phyloP scores from a whole-genome alignment of 1,140 invertebrate species.

The Caenorhabditis tropicalis region DNA sequence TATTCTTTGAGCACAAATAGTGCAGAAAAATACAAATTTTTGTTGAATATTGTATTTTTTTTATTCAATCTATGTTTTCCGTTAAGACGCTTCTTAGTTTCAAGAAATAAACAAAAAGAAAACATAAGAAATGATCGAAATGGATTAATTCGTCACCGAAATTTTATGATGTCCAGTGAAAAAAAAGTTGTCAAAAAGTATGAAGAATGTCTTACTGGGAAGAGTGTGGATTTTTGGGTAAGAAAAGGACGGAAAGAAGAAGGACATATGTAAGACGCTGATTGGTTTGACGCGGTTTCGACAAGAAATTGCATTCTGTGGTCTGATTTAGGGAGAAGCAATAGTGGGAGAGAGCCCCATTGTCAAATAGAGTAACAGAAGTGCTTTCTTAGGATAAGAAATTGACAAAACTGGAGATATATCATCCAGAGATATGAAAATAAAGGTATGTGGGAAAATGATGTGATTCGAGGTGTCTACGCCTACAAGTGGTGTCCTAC shows the following conservation, averaged over 20 bases:
- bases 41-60: too few relatives aligned
- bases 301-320: conserved; percentile 30
- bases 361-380: conserved; percentile 1
- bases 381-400: neutral
- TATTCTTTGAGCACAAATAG: neutral
- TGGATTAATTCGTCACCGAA: neutral
- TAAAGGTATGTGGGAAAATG: conserved; percentile 7
- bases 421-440: neutral
- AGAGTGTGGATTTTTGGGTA: conserved; percentile 12
- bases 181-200: conserved; percentile 7
- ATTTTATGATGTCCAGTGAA: neutral
- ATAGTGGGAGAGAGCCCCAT: neutral
- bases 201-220: neutral
- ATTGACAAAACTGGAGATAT: conserved; percentile 8
- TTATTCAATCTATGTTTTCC: too few relatives aligned
- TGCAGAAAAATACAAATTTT: neutral
- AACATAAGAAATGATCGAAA: neutral
- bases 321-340: conserved; percentile 20
- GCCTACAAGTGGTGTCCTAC: neutral
- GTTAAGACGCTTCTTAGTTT: too few relatives aligned
- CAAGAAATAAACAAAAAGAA: neutral
- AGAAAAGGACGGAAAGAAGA: neutral
- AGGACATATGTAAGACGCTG: conserved; percentile 29
- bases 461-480: neutral
- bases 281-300: conserved; percentile 43